Conservation (phyloP, 2,888 invertebrate species). For the Cheilosia variabilis region DNA sequence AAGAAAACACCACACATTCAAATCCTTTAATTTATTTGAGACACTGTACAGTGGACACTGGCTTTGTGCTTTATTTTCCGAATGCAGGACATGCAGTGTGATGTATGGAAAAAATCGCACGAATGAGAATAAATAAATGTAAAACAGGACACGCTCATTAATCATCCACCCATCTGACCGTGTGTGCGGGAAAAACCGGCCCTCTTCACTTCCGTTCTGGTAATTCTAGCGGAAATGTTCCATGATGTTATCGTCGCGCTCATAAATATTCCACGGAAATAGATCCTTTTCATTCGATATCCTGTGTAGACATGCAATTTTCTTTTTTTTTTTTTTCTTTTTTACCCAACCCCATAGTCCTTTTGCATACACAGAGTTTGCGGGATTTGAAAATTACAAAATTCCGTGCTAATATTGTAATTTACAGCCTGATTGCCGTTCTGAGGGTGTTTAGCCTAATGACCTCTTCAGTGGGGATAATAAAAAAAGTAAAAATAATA, state of each 20-base stretch:
- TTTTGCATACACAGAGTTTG: not conserved
- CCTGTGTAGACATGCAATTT: constrained; percentile 55
- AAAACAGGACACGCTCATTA: constrained; percentile 71
- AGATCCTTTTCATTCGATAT: constrained; percentile 66
- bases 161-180: constrained; percentile 69
- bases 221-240: constrained; percentile 67
- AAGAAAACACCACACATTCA: constrained; percentile 22
- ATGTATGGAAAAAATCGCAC: not conserved
- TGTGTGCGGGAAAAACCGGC: constrained; percentile 7
- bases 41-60: not conserved
- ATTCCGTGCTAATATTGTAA: constrained; percentile 69
- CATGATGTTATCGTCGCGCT: constrained; percentile 63
- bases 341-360: not conserved
- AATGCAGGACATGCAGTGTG: constrained; percentile 18
- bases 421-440: constrained; percentile 63
- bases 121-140: constrained; percentile 63
- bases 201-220: constrained; percentile 56
- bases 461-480: constrained; percentile 47
- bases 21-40: constrained; percentile 66
- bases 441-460: constrained; percentile 67
- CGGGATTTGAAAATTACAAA: constrained; percentile 67
- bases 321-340: not conserved
- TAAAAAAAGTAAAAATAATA: not conserved
- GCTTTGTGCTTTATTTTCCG: constrained; percentile 19
- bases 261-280: constrained; percentile 72